phyloP scores from a whole-genome alignment of 2,113 vertebrate genomes.

The Eulemur rufifrons region DNA sequence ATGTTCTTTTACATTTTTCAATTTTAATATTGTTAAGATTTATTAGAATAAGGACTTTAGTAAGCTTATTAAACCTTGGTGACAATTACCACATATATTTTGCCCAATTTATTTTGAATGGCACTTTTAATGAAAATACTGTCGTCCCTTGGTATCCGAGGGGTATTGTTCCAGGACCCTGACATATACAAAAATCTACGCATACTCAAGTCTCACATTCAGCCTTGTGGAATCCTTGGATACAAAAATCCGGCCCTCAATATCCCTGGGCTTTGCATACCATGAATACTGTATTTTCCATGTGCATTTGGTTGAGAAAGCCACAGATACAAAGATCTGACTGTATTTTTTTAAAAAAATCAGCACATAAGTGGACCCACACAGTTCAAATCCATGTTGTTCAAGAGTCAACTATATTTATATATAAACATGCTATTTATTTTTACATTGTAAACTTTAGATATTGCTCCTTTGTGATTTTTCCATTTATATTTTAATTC shows the following conservation, averaged over 20 bases:
- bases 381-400: background rate
- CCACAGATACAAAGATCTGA: background rate
- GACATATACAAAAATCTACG: background rate
- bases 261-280: background rate
- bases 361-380: background rate
- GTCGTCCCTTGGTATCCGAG: background rate
- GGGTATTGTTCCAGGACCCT: background rate
- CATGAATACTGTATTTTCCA: background rate
- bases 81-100: background rate
- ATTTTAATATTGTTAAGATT: background rate
- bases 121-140: background rate
- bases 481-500: background rate
- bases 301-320: background rate
- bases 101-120: background rate
- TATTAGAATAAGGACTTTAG: background rate
- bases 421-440: background rate
- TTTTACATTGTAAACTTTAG: conserved; percentile 19
- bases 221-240: background rate
- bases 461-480: background rate
- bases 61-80: conserved; percentile 6
- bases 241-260: background rate
- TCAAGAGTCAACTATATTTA: background rate
- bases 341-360: background rate
- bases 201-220: background rate
- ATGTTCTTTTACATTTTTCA: background rate